Base-by-base conservation (phyloP, 2,888 invertebrate genomes). In the Zaprionus bogoriensis region DNA sequence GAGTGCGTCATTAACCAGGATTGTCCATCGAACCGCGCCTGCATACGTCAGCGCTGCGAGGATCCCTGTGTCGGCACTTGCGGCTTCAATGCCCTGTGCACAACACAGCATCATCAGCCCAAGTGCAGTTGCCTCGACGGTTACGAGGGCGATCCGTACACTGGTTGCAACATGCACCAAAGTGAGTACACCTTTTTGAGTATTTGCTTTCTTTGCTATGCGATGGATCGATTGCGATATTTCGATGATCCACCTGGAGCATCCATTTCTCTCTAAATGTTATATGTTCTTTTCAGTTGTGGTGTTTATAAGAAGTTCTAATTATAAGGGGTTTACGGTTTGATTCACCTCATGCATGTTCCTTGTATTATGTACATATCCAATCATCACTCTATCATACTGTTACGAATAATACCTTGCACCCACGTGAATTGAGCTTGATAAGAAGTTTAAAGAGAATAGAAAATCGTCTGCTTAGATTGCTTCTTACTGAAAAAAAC, bases 91-190 rank as follows among this genome's bases (percentile, higher is more conserved):
- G 94, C 96, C 6, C 90, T 93, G 63, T 96, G 96, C 87, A 92
- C 90, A 77, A 93, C 94, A 36, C 93, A 94, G 47, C 94, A 94
- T 89, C 96, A 96, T 87, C 91, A 93, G 60, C 95, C 96, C 3
- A 92, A 94, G 74, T 96, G 96, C 90, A 93, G 93, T 67, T 96
- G 96, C 88, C 92, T 94, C 67, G 92, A 92, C 41, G 94, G 93
- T 62, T 94, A 93, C 80, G 94, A 94, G 50, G 96, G 96, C 79
- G 96, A 96, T 92, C 96, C 96, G 25, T 95, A 96, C 89, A 93
- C 94, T 4, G 94, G 95, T 86, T 96, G 96, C 89, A 93, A 93
- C 78, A 89, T 92, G 77, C 91, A 91, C 67, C 92, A 92, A 89
- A 90, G 94, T 94, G 91, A 93, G 94, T 92, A 74, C 82, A 51